These are phyloP conservation scores for Myodes glareolus DNA, from an alignment of 2,113 vertebrate species.

Conservation along the genomic window DNA sequence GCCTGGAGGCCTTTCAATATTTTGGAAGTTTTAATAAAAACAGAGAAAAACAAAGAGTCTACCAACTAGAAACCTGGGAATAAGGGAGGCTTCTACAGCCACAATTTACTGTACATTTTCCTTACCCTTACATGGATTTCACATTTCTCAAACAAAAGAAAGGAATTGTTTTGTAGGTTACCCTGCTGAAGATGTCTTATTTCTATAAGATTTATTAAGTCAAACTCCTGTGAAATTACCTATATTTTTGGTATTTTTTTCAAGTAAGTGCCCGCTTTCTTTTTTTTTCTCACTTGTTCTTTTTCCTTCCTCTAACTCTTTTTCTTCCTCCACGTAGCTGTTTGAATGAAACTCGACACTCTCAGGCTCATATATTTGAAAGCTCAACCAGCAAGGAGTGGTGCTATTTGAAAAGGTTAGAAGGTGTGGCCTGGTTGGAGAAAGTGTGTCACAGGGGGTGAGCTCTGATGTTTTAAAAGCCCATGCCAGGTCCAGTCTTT, in stretches of 20 bases:
- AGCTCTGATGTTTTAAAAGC: background rate
- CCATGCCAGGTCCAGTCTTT: background rate
- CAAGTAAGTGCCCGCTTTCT: background rate
- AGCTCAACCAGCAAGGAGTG: background rate
- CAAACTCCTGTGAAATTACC: background rate
- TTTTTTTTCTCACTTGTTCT: background rate
- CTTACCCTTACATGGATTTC: background rate
- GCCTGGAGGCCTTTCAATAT: slow-evolving; percentile 57
- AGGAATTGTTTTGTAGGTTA: background rate
- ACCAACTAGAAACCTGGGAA: slow-evolving; percentile 12
- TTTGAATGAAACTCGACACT: background rate
- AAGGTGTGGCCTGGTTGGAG: background rate
- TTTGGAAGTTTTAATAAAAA: slow-evolving; percentile 74
- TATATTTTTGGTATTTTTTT: background rate
- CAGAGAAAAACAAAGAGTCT: slow-evolving; percentile 42
- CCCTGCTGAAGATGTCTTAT: background rate
- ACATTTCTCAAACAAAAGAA: background rate
- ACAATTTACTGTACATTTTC: background rate
- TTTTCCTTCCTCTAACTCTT: background rate
- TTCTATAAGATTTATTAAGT: background rate
- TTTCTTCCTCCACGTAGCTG: background rate
- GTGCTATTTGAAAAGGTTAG: background rate
- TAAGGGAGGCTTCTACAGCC: background rate
- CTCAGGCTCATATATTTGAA: background rate
- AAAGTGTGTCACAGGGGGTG: background rate